Evolutionary conservation across 2,797 vertebrate species (phyloP).

Genomic region (Xerus rutilus): DNA sequence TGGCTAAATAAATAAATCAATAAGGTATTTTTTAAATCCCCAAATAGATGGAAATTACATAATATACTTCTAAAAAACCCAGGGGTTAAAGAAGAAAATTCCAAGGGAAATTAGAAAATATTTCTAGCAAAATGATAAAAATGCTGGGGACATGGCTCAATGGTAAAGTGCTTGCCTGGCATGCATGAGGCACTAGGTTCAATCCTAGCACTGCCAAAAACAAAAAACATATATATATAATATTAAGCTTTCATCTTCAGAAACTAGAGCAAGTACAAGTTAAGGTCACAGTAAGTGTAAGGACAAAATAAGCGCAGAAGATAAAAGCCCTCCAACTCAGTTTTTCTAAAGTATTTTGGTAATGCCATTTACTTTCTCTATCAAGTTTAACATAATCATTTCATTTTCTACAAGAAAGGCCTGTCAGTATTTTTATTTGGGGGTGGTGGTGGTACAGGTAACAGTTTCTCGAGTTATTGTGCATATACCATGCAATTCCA

Average conservation of each 20-base stretch:
- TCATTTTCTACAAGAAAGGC: constrained; percentile 2
- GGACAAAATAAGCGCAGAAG: constrained; percentile 7
- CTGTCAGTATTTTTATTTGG: not conserved
- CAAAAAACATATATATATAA: too few species aligned
- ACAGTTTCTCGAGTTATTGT: not conserved
- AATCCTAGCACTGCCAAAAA: too few species aligned
- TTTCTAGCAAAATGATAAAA: constrained; percentile 44
- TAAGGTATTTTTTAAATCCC: not conserved
- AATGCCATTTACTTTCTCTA: constrained; percentile 44
- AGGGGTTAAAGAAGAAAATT: constrained; percentile 29
- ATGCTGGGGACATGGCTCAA: not conserved
- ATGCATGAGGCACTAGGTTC: too few species aligned
- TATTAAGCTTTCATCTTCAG: constrained; percentile 32
- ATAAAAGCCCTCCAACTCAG: not conserved
- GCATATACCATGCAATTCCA: not conserved
- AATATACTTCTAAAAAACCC: constrained; percentile 26
- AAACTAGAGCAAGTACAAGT: constrained; percentile 41
- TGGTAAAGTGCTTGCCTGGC: too few species aligned
- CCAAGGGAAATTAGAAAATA: constrained; percentile 38
- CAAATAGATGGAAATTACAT: not conserved
- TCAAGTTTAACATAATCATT: constrained; percentile 29
- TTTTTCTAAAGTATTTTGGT: constrained; percentile 43
- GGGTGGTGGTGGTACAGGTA: not conserved
- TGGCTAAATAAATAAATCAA: not conserved
- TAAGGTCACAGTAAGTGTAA: constrained; percentile 22